phyloP scores from a whole-genome alignment of 2,888 invertebrate species.

The Xanthia togata region DNA sequence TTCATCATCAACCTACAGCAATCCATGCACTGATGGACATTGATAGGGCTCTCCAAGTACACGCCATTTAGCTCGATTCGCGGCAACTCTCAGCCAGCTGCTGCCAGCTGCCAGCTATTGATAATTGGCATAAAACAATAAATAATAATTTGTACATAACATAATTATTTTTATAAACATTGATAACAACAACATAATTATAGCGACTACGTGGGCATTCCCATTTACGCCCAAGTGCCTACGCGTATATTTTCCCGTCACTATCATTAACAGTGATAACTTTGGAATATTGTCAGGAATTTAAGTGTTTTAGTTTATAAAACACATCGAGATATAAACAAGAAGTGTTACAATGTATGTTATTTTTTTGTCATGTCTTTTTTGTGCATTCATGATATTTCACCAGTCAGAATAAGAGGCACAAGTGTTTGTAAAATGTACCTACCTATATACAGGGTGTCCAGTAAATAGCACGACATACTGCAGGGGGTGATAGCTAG shows the following conservation, averaged over 20 bases:
- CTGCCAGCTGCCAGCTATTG: background rate
- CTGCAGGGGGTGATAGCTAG: too few species aligned
- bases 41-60: too few species aligned
- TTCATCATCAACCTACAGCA: background rate
- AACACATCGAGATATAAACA: background rate
- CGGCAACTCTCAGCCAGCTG: too few species aligned
- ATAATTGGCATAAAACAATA: background rate
- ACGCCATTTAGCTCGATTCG: too few species aligned
- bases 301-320: background rate
- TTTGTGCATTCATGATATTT: constrained; percentile 11
- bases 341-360: constrained; percentile 1
- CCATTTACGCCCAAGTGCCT: background rate
- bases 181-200: background rate
- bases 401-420: constrained; percentile 4
- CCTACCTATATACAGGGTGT: too few species aligned
- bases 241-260: background rate
- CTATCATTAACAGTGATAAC: background rate
- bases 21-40: too few species aligned
- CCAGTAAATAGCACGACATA: too few species aligned
- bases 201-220: background rate
- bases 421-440: constrained; percentile 22
- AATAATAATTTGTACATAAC: background rate
- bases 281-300: background rate
- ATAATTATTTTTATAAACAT: background rate
- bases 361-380: constrained; percentile 21